Conservation (phyloP, 2,888 invertebrate genomes). For the Eubasilissa splendida region DNA sequence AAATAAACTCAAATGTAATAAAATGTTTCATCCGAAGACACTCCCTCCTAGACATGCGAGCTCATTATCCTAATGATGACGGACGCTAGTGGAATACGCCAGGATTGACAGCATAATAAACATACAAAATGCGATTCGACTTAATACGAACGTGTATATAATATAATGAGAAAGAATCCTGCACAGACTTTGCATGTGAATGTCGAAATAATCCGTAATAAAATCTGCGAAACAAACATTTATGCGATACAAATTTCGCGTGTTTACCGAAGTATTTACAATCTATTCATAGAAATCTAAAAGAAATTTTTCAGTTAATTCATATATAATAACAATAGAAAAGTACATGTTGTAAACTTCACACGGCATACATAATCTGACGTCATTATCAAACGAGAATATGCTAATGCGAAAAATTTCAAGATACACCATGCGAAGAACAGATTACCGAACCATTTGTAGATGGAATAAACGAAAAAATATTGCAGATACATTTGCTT, state of each 20-base stretch:
- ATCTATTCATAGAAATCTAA: slow-evolving; percentile 1
- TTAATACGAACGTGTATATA: neutral
- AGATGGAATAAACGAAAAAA: neutral
- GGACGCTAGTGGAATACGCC: slow-evolving; percentile 35
- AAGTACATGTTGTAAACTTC: neutral
- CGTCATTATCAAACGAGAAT: slow-evolving; percentile 29
- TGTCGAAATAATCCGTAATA: neutral
- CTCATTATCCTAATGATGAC: slow-evolving; percentile 43
- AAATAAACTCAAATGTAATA: neutral
- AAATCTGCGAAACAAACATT: no score
- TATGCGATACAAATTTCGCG: neutral
- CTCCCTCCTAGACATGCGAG: slow-evolving; percentile 15
- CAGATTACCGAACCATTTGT: slow-evolving; percentile 15
- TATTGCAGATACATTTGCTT: no score
- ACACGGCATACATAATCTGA: slow-evolving; percentile 32
- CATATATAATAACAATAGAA: neutral
- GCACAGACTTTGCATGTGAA: neutral
- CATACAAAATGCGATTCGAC: neutral
- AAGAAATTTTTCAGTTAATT: neutral
- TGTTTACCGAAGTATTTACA: neutral
- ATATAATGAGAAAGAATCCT: neutral
- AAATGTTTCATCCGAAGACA: neutral
- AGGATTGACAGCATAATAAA: slow-evolving; percentile 12
- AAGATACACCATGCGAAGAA: slow-evolving; percentile 22
- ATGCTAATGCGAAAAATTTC: slow-evolving; percentile 26